phyloP scores from a whole-genome alignment of 2,113 vertebrate genomes.

The Zeus faber region DNA sequence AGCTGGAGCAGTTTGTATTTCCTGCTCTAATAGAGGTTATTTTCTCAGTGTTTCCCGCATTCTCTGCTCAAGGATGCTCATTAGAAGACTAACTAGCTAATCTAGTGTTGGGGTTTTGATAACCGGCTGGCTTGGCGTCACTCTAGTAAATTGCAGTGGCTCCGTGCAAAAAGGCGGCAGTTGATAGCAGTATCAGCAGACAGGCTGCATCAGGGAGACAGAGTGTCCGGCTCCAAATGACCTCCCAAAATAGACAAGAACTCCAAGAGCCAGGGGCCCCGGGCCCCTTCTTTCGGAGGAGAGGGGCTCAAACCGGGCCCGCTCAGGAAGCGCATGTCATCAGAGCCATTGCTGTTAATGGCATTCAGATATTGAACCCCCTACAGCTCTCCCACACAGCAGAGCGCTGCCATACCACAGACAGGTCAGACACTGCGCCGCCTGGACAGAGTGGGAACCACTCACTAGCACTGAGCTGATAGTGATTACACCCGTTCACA shows the following conservation, averaged over 20 bases:
- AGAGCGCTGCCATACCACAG: slow-evolving; percentile 55
- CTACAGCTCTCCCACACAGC: slow-evolving; percentile 35
- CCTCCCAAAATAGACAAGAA: slow-evolving; percentile 77
- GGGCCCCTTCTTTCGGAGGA: slow-evolving; percentile 45
- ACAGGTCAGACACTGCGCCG: slow-evolving; percentile 65
- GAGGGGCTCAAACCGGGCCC: slow-evolving; percentile 52
- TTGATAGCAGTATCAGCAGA: slow-evolving; percentile 85
- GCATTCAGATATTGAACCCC: slow-evolving; percentile 65
- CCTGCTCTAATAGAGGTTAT: slow-evolving; percentile 51
- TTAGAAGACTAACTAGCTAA: slow-evolving; percentile 76
- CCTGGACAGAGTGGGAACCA: slow-evolving; percentile 57
- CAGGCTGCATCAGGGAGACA: slow-evolving; percentile 73
- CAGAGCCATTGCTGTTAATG: slow-evolving; percentile 79
- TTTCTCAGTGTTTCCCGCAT: slow-evolving; percentile 39
- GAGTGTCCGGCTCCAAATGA: slow-evolving; percentile 76
- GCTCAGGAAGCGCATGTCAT: slow-evolving; percentile 84
- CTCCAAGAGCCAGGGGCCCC: slow-evolving; percentile 45
- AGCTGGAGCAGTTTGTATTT: slow-evolving; percentile 41
- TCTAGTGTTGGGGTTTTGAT: slow-evolving; percentile 76
- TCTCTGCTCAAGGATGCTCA: slow-evolving; percentile 71
- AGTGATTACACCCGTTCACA: slow-evolving; percentile 53
- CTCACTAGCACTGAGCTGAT: slow-evolving; percentile 57
- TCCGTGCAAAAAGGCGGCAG: slow-evolving; percentile 80
- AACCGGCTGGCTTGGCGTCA: slow-evolving; percentile 82
- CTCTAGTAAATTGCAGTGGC: slow-evolving; percentile 78